These are phyloP conservation scores for Fregetta grallaria DNA, from an alignment of 2,113 vertebrate genomes.

Conservation along the genomic window DNA sequence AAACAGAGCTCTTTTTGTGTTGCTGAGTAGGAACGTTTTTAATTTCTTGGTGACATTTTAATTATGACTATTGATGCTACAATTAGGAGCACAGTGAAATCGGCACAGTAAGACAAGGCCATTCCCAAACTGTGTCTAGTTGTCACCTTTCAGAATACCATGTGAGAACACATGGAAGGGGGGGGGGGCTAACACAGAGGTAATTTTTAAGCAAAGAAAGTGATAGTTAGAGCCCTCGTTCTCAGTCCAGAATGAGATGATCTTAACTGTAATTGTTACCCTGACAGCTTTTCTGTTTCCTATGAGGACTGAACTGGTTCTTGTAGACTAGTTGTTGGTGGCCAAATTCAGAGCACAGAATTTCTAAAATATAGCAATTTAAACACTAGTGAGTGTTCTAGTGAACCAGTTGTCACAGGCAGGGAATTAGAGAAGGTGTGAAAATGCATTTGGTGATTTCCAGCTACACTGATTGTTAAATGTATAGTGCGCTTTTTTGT, in stretches of 20 bases:
- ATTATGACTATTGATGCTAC: background rate
- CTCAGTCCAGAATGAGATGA: background rate
- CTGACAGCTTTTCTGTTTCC: background rate
- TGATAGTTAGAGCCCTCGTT: background rate
- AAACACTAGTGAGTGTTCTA: background rate
- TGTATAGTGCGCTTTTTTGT: background rate
- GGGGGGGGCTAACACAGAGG: background rate
- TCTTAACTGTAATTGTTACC: background rate
- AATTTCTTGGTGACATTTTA: background rate
- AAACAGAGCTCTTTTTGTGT: slow-evolving; percentile 27
- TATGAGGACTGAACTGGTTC: background rate
- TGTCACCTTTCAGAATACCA: background rate
- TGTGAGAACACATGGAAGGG: background rate
- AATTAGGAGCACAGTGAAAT: slow-evolving; percentile 6
- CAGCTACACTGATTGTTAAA: background rate
- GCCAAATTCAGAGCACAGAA: background rate
- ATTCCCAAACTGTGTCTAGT: background rate
- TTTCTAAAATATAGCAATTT: background rate
- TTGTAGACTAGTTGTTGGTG: background rate
- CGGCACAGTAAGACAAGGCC: background rate
- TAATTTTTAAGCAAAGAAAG: background rate
- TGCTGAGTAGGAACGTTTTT: background rate
- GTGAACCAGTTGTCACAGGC: background rate
- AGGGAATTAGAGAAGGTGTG: background rate
- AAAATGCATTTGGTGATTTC: background rate